Base-by-base conservation (phyloP, 2,113 vertebrate genomes). In the Takifugu bimaculatus region DNA sequence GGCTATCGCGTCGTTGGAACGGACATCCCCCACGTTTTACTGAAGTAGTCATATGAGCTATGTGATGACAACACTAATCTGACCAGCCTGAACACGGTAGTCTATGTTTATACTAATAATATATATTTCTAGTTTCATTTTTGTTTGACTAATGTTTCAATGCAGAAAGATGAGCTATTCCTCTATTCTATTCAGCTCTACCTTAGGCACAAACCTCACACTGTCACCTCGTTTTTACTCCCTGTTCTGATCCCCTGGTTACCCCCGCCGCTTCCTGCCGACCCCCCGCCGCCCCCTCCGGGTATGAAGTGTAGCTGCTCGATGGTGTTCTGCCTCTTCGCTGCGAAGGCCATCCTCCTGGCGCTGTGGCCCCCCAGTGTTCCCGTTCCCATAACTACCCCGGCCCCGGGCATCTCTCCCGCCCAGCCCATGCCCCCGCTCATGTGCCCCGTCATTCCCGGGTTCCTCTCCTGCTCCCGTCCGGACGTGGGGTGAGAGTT, bases 231-330 rank as follows among this genome's bases (percentile, higher is more conserved):
- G 32, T 94, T 95, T 89, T 95, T 95, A 87, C 90, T 94, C 80
- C 85, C 93, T 69, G 79, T 95, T 72, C 93, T 91, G 84, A 79
- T 91, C 67, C 86, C 89, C 92, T 93, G 85, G 88, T 91, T 80
- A 72, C 88, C 89, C 76, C 88, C 63, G 71, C 85, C 74, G 66
- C 89, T 85, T 80, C 91, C 79, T 74, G 81, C 65, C 0, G 83
- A 86, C 48, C 86, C 87, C 60, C 75, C 81, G 3, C 85, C 72
- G 0, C 89, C 90, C 14, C 93, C 94, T 67, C 94, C 94, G 0
- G 94, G 94, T 71, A 95, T 93, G 79, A 94, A 94, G 80, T 96
- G 93, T 75, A 96, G 91, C 87, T 94, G 94, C 90, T 96, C 94
- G 43, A 95, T 93, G 60, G 94, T 94, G 82, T 93, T 93, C 88